phyloP scores from a whole-genome alignment of 2,888 invertebrate genomes.

The Tinea trinotella region DNA sequence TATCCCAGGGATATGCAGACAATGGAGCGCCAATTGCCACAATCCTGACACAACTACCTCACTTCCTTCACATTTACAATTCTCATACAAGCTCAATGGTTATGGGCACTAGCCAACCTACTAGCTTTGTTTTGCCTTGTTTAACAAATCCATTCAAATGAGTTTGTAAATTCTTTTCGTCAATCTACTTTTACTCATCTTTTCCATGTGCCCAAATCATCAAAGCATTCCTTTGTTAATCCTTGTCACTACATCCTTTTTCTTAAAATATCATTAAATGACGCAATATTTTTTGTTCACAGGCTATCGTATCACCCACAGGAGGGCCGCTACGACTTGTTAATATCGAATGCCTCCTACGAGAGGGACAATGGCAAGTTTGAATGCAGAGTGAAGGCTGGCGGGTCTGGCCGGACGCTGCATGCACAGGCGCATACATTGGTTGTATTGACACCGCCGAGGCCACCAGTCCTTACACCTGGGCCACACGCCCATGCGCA shows the following conservation, averaged over 20 bases:
- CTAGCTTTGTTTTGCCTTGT: background rate
- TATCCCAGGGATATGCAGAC: no score
- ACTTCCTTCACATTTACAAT: no score
- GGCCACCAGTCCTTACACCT: slow-evolving; percentile 84
- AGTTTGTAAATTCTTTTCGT: no score
- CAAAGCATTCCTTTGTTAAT: no score
- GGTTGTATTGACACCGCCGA: slow-evolving; percentile 89
- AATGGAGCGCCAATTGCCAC: background rate
- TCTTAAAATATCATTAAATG: no score
- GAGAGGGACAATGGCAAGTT: slow-evolving; percentile 92
- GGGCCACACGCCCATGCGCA: slow-evolving; percentile 84
- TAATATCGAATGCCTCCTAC: slow-evolving; percentile 91
- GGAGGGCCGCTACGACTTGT: slow-evolving; percentile 88
- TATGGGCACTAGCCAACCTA: no score
- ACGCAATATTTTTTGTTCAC: slow-evolving; percentile 11
- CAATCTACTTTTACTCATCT: no score
- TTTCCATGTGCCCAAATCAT: no score
- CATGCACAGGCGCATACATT: slow-evolving; percentile 88
- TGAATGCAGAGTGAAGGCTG: slow-evolving; percentile 90
- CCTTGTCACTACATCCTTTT: no score
- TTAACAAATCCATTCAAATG: no score
- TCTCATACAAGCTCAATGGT: no score
- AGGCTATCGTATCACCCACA: slow-evolving; percentile 86
- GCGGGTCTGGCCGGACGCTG: slow-evolving; percentile 85
- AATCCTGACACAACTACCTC: no score